Evolutionary conservation across 2,888 invertebrate genomes (phyloP).

Genomic region (Sussaba pulchella): DNA sequence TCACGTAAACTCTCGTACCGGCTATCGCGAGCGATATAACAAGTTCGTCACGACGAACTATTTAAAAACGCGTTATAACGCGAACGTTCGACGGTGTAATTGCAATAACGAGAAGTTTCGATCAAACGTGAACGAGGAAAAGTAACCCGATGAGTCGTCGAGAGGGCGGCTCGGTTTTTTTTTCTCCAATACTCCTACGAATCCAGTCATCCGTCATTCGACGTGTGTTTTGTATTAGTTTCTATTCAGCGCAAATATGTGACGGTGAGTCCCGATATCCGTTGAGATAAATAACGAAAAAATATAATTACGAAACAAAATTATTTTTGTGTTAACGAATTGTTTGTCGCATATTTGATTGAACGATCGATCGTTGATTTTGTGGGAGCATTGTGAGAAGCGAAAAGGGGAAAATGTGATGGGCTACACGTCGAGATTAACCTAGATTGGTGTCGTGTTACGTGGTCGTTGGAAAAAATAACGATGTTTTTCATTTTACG

Average conservation of each 20-base stretch:
- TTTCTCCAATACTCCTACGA: slow-evolving; percentile 18
- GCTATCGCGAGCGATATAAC: neutral
- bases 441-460: slow-evolving; percentile 64
- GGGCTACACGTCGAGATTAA: slow-evolving; percentile 57
- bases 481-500: slow-evolving; percentile 32
- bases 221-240: slow-evolving; percentile 73
- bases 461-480: slow-evolving; percentile 56
- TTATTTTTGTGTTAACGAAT: neutral
- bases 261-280: slow-evolving; percentile 76
- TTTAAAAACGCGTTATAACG: too few species aligned
- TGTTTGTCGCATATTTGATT: neutral
- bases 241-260: slow-evolving; percentile 79
- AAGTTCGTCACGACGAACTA: neutral
- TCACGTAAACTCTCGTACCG: neutral
- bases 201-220: slow-evolving; percentile 74
- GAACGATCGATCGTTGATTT: neutral
- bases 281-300: too few species aligned
- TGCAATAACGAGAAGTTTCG: neutral
- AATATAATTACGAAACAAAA: neutral
- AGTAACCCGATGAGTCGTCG: slow-evolving; percentile 62
- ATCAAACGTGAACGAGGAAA: neutral
- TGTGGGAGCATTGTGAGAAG: neutral
- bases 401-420: slow-evolving; percentile 45
- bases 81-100: too few species aligned
- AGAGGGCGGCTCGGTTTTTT: slow-evolving; percentile 74